A percentile compares a stretch with the other conserved stretches of the same genome.
Conservation (phyloP, 2,888 invertebrate genomes). For the Thymelicus acteon region DNA sequence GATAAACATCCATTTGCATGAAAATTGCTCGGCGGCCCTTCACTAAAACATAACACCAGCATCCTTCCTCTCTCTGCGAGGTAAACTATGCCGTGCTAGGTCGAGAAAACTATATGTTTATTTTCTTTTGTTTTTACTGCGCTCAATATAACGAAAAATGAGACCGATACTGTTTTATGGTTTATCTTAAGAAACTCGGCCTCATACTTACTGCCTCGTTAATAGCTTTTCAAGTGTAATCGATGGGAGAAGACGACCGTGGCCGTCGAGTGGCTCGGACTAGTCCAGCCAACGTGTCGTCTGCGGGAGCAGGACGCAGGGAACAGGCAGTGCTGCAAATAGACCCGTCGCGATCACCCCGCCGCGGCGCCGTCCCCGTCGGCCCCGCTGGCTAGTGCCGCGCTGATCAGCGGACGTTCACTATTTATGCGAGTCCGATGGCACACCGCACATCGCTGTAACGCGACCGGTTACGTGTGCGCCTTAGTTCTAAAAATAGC, state of each 20-base stretch:
- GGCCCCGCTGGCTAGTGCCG: too few relatives aligned
- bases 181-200: not conserved
- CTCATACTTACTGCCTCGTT: not conserved
- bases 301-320: not conserved
- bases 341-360: conserved; percentile 59
- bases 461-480: conserved; percentile 62
- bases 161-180: not conserved
- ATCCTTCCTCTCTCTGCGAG: not conserved
- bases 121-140: not conserved
- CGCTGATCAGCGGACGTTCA: conserved; percentile 41
- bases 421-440: conserved; percentile 59
- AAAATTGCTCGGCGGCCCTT: conserved; percentile 6
- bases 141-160: not conserved
- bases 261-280: conserved; percentile 22
- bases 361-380: too few relatives aligned
- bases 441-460: conserved; percentile 54
- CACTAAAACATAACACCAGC: not conserved
- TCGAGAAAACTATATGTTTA: not conserved
- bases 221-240: conserved; percentile 1
- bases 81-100: not conserved
- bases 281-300: conserved; percentile 9
- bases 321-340: conserved; percentile 62
- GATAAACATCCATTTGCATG: conserved; percentile 4
- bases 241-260: not conserved
- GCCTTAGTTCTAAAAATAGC: conserved; percentile 75